Conservation (phyloP, 2,797 vertebrate species). For the Sebastes miniatus region DNA sequence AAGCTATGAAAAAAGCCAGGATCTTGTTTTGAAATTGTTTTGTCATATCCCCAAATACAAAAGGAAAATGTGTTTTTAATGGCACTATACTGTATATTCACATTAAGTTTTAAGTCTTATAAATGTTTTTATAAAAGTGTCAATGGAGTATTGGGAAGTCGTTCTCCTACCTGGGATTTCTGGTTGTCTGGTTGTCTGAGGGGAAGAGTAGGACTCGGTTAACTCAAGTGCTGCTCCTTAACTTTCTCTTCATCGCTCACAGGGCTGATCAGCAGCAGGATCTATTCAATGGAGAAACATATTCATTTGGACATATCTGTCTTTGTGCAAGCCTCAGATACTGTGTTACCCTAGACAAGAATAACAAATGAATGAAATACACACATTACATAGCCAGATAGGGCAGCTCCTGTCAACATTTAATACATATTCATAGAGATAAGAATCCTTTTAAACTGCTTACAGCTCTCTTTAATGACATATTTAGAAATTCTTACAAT, state of each 20-base stretch:
- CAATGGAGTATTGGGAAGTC: neutral
- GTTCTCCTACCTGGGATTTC: neutral
- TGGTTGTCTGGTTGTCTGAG: neutral
- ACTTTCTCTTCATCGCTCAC: neutral
- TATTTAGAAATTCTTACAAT: neutral
- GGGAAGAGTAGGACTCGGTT: neutral
- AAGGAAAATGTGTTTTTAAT: neutral
- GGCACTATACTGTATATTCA: neutral
- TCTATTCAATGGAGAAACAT: neutral
- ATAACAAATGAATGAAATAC: neutral
- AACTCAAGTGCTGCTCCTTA: neutral
- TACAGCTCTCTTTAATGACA: neutral
- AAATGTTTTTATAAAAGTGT: neutral
- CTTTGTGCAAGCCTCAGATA: neutral
- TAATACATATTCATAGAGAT: neutral
- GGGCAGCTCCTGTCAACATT: neutral
- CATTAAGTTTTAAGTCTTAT: neutral
- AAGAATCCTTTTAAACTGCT: neutral
- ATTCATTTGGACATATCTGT: neutral
- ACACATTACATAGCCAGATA: neutral
- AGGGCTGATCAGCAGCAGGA: neutral
- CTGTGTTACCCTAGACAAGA: neutral
- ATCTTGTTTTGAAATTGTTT: neutral
- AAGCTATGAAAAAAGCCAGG: neutral
- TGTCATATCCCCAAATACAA: neutral